phyloP scores from a whole-genome alignment of 2,888 invertebrate genomes.

The Sclerodermus sp. region DNA sequence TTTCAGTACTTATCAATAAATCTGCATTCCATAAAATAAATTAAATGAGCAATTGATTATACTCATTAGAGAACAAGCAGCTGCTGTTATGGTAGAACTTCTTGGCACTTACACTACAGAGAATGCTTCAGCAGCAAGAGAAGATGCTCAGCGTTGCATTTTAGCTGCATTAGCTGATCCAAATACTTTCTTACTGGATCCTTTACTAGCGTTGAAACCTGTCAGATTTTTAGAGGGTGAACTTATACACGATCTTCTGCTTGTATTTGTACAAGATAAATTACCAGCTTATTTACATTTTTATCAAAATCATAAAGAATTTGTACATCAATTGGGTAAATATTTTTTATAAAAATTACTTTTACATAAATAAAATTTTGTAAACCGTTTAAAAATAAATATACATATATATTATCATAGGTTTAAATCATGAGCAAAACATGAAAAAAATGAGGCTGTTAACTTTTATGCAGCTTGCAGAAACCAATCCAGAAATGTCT shows the following conservation, averaged over 20 bases:
- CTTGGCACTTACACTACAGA: constrained; percentile 95
- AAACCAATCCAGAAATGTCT: constrained; percentile 88
- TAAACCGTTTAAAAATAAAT: too few relatives aligned
- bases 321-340: constrained; percentile 66
- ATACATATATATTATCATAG: too few relatives aligned
- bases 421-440: too few relatives aligned
- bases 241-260: constrained; percentile 89
- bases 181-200: constrained; percentile 92
- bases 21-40: too few relatives aligned
- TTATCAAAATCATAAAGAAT: constrained; percentile 89
- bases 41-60: too few relatives aligned
- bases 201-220: constrained; percentile 88
- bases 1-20: neutral
- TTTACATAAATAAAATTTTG: too few relatives aligned
- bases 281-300: constrained; percentile 89
- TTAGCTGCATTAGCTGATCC: constrained; percentile 94
- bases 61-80: constrained; percentile 76
- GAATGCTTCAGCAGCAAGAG: constrained; percentile 93
- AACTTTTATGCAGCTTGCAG: constrained; percentile 97
- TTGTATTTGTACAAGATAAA: constrained; percentile 94
- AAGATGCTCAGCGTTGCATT: constrained; percentile 96
- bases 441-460: constrained; percentile 95
- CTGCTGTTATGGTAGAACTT: constrained; percentile 96
- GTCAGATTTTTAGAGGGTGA: constrained; percentile 94
- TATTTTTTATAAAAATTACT: too few relatives aligned